Conservation (phyloP, 2,113 vertebrate species). For the Hiodon alosoides region DNA sequence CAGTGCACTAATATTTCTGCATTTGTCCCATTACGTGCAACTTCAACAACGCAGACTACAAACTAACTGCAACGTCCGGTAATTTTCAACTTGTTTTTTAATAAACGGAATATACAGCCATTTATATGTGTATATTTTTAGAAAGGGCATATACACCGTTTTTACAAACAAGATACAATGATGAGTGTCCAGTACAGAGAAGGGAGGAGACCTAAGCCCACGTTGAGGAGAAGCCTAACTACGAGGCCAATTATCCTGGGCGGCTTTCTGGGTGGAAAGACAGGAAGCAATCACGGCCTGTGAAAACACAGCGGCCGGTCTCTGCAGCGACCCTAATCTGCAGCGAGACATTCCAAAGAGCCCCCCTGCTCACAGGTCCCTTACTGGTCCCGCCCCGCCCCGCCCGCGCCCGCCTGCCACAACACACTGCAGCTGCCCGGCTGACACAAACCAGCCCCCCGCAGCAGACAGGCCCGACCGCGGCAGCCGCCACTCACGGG, state of each 20-base stretch:
- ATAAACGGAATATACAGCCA: no score
- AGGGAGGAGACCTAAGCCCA: slow-evolving; percentile 19
- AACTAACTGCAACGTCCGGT: no score
- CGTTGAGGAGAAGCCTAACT: slow-evolving; percentile 31
- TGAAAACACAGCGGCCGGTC: slow-evolving; percentile 58
- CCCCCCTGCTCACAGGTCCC: slow-evolving; percentile 10
- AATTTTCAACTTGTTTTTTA: no score
- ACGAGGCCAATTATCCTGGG: slow-evolving; percentile 34
- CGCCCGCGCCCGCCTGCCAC: slow-evolving; percentile 53
- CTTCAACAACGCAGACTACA: no score
- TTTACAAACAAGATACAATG: neutral
- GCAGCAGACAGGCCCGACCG: slow-evolving; percentile 77
- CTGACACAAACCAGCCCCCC: slow-evolving; percentile 84
- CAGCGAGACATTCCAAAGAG: slow-evolving; percentile 64
- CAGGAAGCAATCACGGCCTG: slow-evolving; percentile 72
- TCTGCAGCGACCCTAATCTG: slow-evolving; percentile 60
- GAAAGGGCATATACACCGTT: slow-evolving; percentile 55
- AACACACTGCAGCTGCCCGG: slow-evolving; percentile 74
- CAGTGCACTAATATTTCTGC: no score
- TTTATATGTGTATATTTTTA: neutral
- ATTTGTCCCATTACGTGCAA: no score
- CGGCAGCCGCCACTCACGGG: slow-evolving; percentile 82
- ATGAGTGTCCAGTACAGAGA: neutral
- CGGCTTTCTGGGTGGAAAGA: slow-evolving; percentile 53
- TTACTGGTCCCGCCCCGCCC: slow-evolving; percentile 51